Evolutionary conservation across 2,888 invertebrate genomes (phyloP).

Genomic region (Lamproptera curius): DNA sequence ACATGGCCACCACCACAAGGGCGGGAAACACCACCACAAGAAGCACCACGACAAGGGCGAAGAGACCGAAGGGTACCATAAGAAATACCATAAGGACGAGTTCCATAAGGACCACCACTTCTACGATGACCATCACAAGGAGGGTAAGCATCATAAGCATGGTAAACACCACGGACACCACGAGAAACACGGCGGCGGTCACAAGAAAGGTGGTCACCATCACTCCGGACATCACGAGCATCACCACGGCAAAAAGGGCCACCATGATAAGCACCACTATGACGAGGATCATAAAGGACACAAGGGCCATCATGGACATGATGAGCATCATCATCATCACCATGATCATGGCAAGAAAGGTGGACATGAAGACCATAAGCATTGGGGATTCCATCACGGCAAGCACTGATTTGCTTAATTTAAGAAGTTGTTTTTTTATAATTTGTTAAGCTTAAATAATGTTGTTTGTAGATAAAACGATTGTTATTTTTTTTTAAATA

Average conservation of each 20-base stretch:
- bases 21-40: conserved; percentile 87
- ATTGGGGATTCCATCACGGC: conserved; percentile 83
- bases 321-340: conserved; percentile 85
- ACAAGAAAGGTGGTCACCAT: conserved; percentile 89
- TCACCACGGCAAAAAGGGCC: conserved; percentile 89
- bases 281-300: conserved; percentile 90
- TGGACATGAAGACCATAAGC: conserved; percentile 85
- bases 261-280: conserved; percentile 89
- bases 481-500: conserved; percentile 13
- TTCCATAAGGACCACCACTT: conserved; percentile 92
- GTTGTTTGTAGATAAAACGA: conserved; percentile 64
- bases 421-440: conserved; percentile 46
- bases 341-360: conserved; percentile 89
- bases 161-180: conserved; percentile 88
- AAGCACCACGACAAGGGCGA: conserved; percentile 92
- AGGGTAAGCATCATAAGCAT: conserved; percentile 89
- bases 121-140: conserved; percentile 91
- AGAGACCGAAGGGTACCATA: conserved; percentile 89
- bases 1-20: conserved; percentile 87
- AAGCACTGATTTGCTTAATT: conserved; percentile 61
- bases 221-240: conserved; percentile 87
- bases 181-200: conserved; percentile 85
- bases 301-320: conserved; percentile 87
- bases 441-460: conserved; percentile 43
- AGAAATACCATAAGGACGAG: conserved; percentile 92